phyloP scores from a whole-genome alignment of 2,113 vertebrate species.

The Andinoacara biseriatus region DNA sequence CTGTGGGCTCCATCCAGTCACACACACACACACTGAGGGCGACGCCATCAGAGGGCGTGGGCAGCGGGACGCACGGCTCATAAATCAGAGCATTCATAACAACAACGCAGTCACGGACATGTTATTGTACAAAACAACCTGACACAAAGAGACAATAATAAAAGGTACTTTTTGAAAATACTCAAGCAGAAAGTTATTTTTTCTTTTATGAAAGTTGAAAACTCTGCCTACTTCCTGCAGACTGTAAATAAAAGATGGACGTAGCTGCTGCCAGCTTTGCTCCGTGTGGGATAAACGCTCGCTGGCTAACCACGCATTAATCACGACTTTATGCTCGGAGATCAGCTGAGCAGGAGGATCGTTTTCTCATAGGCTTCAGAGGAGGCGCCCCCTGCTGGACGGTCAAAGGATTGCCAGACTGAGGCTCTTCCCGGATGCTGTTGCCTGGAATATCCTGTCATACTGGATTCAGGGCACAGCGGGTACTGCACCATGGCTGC shows the following conservation, averaged over 20 bases:
- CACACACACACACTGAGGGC: neutral
- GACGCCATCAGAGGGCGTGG: neutral
- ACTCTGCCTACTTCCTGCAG: neutral
- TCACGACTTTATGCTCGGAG: neutral
- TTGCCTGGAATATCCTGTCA: neutral
- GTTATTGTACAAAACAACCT: neutral
- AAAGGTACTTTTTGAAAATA: neutral
- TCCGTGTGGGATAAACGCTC: neutral
- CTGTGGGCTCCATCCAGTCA: constrained; percentile 22
- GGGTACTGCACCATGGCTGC: neutral
- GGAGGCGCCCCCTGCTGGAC: neutral
- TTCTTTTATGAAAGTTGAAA: too few species aligned
- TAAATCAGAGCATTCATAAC: neutral
- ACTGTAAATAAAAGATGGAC: neutral
- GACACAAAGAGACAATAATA: neutral
- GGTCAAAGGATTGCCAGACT: too few species aligned
- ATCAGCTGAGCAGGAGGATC: neutral
- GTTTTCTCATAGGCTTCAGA: neutral
- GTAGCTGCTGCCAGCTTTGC: neutral
- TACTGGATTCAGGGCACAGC: neutral
- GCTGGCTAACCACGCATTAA: neutral
- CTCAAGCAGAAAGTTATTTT: neutral
- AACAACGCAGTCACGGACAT: neutral
- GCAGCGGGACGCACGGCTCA: neutral
- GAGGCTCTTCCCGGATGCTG: neutral